These are phyloP conservation scores for Cryptosula pallasiana DNA, from an alignment of 2,888 invertebrate species.

Conservation along the genomic window DNA sequence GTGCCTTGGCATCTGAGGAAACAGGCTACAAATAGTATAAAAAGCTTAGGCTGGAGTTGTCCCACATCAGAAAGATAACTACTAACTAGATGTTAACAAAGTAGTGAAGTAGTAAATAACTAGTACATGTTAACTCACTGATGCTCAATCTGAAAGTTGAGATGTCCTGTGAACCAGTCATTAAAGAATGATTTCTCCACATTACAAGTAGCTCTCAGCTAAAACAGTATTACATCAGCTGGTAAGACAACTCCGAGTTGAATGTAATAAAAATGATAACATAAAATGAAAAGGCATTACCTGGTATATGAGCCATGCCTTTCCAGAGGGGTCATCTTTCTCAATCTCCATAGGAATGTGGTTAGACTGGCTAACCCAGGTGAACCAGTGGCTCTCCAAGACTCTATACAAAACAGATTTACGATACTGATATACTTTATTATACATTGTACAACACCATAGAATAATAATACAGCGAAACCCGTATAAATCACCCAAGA, in stretches of 20 bases:
- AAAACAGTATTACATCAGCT: no score
- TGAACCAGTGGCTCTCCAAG: conserved; percentile 38
- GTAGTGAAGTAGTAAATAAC: neutral
- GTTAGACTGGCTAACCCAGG: conserved; percentile 40
- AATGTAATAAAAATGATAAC: no score
- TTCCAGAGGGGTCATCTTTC: conserved; percentile 31
- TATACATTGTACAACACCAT: no score
- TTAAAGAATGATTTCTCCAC: conserved; percentile 46
- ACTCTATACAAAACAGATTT: conserved; percentile 32
- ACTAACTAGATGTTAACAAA: neutral
- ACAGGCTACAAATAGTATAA: conserved; percentile 29
- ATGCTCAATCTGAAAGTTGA: conserved; percentile 53
- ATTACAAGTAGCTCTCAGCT: conserved; percentile 48
- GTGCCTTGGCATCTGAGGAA: conserved; percentile 36
- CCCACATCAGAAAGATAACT: neutral
- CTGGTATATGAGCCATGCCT: conserved; percentile 34
- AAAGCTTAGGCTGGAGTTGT: neutral
- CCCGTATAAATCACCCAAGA: no score
- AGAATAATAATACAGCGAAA: no score
- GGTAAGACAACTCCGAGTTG: no score
- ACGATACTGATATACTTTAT: no score
- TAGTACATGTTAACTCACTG: conserved; percentile 32
- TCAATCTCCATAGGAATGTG: conserved; percentile 40
- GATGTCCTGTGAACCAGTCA: conserved; percentile 53
- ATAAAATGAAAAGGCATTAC: no score